phyloP scores from a whole-genome alignment of 2,113 vertebrate species.

The Campylomormyrus numenius region DNA sequence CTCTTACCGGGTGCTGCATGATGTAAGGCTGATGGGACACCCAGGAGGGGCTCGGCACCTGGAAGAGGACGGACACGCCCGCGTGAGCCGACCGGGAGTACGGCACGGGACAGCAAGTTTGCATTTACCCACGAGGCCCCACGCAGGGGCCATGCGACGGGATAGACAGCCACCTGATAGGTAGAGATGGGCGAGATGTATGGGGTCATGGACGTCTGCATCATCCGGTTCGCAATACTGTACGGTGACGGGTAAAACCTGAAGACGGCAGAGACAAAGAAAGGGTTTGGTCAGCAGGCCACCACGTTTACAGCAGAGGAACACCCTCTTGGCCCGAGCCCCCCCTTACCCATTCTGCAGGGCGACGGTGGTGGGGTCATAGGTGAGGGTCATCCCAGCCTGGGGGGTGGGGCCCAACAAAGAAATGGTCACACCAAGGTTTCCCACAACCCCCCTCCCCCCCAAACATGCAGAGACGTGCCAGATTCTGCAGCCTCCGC shows the following conservation, averaged over 20 bases:
- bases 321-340: background rate
- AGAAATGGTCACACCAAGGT: background rate
- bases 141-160: background rate
- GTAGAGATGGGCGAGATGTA: conserved; percentile 91
- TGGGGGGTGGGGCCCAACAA: conserved; percentile 42
- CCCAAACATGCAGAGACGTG: background rate
- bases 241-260: conserved; percentile 92
- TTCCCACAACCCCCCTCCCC: background rate
- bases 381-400: conserved; percentile 95
- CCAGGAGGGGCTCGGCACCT: conserved; percentile 98
- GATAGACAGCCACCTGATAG: conserved; percentile 73
- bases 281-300: background rate
- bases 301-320: too few species aligned
- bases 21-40: conserved; percentile 96
- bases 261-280: conserved; percentile 22
- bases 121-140: background rate
- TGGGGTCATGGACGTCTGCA: conserved; percentile 84
- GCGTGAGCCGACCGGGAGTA: background rate
- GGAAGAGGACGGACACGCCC: conserved; percentile 15
- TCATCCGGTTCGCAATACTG: conserved; percentile 92
- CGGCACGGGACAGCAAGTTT: background rate
- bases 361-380: conserved; percentile 90
- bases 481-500: background rate
- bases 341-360: conserved; percentile 86
- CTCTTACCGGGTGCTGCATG: conserved; percentile 95